Base-by-base conservation (phyloP, 2,113 vertebrate species). In the Meriones unguiculatus region DNA sequence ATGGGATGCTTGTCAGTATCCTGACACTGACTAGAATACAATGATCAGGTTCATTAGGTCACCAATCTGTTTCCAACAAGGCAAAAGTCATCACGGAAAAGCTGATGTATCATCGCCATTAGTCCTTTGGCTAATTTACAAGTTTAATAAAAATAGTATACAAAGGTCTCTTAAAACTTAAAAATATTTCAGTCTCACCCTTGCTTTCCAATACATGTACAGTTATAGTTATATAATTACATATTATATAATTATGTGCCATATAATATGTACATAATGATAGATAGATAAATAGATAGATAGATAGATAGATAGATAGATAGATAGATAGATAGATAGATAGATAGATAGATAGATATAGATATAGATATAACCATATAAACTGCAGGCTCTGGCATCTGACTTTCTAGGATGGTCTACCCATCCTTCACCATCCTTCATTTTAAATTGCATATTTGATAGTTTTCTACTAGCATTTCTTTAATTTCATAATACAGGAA, bases 21-120 rank as follows among this genome's bases (percentile, higher is more conserved):
- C 41, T 88, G n/a, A 81, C 6, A 87, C 10, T 12, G 84, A 93
- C 94, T 93, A 88, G 52, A 30, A 57, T 38, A 93, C 35, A 88
- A 67, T 91, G 76, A 93, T 69, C 69, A 93, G 87, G 69, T 90
- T 95, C 59, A 52, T 73, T 70, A 20, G 54, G 22, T 81, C 75
- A 91, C 91, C 81, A 20, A 91, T 72, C 15, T 50, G 77, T 67
- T 94, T 94, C 81, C 28, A 94, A 35, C 41, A 76, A 72, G 77
- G 52, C 73, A 18, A 89, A 94, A 94, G 90, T 82, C 41, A 93
- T 86, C 12, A 52, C 20, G 52, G 38, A 69, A 90, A 75, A 88
- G 5, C 7, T 90, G 57, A 46, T 69, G 69, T 87, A 91, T 95
- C 32, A 75, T 93, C 69, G 3, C n/a, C 15, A 95, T 3, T 57